Percentiles rank a stretch among this genome's conserved stretches.
Evolutionary conservation across 2,888 invertebrate species (phyloP).

Genomic region (Sinodicranocentrus sp.): DNA sequence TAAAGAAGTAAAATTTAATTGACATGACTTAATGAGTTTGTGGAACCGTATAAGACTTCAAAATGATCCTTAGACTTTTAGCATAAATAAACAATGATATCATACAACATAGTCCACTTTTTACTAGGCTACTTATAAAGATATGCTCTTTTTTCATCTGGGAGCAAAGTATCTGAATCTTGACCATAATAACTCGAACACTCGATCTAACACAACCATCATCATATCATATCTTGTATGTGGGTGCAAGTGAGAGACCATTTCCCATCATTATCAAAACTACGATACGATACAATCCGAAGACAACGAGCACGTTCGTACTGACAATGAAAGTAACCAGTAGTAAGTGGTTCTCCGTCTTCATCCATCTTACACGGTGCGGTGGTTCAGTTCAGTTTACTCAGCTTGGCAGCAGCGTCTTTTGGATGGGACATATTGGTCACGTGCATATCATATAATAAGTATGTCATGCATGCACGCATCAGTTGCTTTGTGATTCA

Average conservation of each 20-base stretch:
- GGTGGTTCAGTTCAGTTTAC: conserved; percentile 3
- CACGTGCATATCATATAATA: conserved; percentile 14
- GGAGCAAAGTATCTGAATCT: background rate
- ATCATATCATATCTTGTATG: background rate
- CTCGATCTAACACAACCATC: background rate
- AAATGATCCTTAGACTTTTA: too few species aligned
- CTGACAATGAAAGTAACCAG: background rate
- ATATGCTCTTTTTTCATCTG: too few species aligned
- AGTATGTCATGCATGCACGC: conserved; percentile 36
- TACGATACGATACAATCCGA: background rate
- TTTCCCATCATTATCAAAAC: conserved; percentile 12
- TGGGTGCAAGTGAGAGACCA: conserved; percentile 14
- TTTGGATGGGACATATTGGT: conserved; percentile 22
- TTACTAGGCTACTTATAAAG: too few species aligned
- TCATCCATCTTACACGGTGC: background rate
- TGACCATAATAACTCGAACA: background rate
- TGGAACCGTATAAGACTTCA: too few species aligned
- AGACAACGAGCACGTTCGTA: background rate
- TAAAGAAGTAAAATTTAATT: too few species aligned
- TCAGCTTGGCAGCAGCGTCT: background rate
- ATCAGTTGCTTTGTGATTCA: conserved; percentile 29
- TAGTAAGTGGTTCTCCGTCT: background rate
- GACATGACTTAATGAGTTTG: too few species aligned
- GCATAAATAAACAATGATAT: too few species aligned
- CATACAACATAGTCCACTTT: too few species aligned